Percentiles rank a stretch among this genome's conserved stretches.
Evolutionary conservation across 2,113 vertebrate species (phyloP).

Genomic region (Rynchops niger): DNA sequence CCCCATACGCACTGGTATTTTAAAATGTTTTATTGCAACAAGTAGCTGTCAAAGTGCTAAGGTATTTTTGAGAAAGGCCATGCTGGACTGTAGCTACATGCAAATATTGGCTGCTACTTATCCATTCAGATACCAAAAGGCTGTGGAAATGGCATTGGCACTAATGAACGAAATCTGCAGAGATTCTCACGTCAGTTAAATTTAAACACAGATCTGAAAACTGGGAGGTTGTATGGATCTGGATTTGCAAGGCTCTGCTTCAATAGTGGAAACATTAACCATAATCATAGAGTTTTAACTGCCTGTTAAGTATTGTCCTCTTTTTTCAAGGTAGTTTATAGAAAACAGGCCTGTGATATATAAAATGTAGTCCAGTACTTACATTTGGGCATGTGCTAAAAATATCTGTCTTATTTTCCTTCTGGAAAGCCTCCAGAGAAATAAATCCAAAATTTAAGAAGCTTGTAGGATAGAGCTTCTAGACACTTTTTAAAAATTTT

Average conservation of each 20-base stretch:
- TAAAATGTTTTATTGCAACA: neutral
- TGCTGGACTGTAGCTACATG: neutral
- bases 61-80: neutral
- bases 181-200: neutral
- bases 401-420: neutral
- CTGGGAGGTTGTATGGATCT: neutral
- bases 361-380: neutral
- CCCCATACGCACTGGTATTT: neutral
- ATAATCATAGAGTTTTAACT: neutral
- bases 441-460: neutral
- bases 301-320: neutral
- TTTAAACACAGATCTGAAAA: neutral
- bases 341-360: neutral
- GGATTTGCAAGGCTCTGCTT: neutral
- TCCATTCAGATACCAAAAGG: neutral
- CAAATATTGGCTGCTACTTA: neutral
- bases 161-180: neutral
- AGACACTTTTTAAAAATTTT: neutral
- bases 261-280: neutral
- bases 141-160: neutral
- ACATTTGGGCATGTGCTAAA: neutral
- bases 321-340: neutral
- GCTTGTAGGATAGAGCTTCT: neutral
- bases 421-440: neutral
- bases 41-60: neutral